Conservation (phyloP, 2,888 invertebrate genomes). For the Pogonocherus hispidulus region DNA sequence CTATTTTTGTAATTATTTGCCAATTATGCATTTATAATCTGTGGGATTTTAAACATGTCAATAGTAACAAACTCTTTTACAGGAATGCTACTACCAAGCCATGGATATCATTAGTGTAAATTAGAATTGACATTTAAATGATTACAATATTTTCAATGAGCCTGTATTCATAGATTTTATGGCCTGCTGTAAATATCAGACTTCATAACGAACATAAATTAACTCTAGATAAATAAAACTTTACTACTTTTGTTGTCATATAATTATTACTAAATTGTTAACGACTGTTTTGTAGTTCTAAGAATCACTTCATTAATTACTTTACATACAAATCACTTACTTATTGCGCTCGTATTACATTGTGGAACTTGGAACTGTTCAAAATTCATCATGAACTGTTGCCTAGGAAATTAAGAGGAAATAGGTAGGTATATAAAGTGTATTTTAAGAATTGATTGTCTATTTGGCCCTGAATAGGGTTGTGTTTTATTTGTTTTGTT, state of each 20-base stretch:
- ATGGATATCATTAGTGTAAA: constrained; percentile 2
- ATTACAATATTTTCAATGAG: constrained; percentile 4
- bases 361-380: background rate
- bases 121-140: constrained; percentile 4
- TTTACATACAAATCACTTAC: background rate
- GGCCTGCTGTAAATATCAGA: background rate
- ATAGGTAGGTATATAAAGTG: background rate
- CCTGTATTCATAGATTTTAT: background rate
- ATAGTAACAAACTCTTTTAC: background rate
- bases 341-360: background rate
- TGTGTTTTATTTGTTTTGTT: background rate
- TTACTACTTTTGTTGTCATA: constrained; percentile 1
- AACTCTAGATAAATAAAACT: background rate
- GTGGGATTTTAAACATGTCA: background rate
- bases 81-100: background rate
- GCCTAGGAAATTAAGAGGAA: background rate
- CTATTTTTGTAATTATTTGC: no score
- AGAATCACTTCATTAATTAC: background rate
- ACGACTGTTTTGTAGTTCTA: background rate
- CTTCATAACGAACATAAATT: background rate
- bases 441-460: background rate
- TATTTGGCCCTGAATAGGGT: background rate
- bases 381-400: background rate
- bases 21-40: background rate
- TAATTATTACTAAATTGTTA: background rate